phyloP scores from a whole-genome alignment of 2,888 invertebrate species.

The Mesoligia furuncula region DNA sequence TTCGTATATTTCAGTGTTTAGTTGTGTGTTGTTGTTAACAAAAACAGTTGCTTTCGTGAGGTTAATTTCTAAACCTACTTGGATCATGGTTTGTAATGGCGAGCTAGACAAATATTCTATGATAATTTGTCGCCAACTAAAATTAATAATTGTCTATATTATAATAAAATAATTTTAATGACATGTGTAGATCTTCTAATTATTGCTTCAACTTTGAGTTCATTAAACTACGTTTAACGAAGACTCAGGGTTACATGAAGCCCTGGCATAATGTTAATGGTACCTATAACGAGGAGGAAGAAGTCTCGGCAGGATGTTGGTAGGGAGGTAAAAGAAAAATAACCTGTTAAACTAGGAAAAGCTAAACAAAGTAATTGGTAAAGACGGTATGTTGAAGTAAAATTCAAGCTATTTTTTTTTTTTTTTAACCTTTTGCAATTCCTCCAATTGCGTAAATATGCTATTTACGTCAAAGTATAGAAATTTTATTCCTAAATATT shows the following conservation, averaged over 20 bases:
- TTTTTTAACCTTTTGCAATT: neutral
- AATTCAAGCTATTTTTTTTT: neutral
- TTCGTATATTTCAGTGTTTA: no score
- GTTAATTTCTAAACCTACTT: no score
- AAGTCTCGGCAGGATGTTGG: neutral
- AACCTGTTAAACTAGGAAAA: neutral
- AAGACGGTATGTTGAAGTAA: neutral
- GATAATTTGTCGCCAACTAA: neutral
- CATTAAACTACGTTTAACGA: neutral
- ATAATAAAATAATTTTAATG: neutral
- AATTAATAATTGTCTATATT: neutral
- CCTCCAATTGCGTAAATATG: neutral
- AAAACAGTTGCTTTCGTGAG: no score
- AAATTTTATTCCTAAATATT: neutral
- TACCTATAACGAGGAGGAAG: neutral
- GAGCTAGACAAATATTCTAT: neutral
- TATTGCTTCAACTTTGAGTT: neutral
- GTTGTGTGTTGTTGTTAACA: no score
- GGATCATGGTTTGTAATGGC: no score
- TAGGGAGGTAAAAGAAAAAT: neutral
- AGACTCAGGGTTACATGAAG: neutral
- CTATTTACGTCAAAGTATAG: neutral
- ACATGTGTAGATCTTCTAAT: neutral
- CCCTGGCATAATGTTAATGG: slow-evolving; percentile 5
- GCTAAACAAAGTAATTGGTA: neutral